These are phyloP conservation scores for Cichlasoma orientale DNA, from an alignment of 2,797 vertebrate genomes.

Conservation along the genomic window DNA sequence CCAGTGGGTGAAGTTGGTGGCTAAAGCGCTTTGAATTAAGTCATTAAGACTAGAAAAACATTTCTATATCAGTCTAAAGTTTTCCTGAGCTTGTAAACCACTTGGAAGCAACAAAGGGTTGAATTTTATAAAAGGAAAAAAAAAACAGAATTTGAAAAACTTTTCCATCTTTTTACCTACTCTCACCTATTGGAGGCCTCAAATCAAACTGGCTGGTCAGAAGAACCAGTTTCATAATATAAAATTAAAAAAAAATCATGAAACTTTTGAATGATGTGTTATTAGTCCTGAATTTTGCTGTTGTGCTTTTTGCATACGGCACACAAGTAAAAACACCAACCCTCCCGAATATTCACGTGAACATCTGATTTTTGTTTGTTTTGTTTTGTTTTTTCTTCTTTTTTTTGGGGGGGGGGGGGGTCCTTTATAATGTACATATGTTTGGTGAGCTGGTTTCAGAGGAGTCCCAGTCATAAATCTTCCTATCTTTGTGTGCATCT, in stretches of 20 bases:
- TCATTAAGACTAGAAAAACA: neutral
- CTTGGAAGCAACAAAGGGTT: conserved; percentile 13
- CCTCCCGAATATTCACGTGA: conserved; percentile 28
- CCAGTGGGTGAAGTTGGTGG: neutral
- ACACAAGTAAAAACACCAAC: neutral
- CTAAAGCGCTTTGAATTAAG: neutral
- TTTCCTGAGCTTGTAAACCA: conserved; percentile 17
- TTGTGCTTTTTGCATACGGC: neutral
- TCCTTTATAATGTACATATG: conserved; percentile 42
- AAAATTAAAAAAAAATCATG: conserved; percentile 14
- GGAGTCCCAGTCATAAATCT: conserved; percentile 17
- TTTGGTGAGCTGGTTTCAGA: conserved; percentile 36
- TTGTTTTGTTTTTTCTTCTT: too few relatives aligned
- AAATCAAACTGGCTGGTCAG: conserved; percentile 45
- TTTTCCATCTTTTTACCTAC: conserved; percentile 3
- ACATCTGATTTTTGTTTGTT: neutral
- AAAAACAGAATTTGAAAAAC: conserved; percentile 23
- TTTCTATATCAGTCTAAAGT: neutral
- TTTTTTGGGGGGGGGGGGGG: neutral
- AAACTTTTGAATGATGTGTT: conserved; percentile 52
- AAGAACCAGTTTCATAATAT: conserved; percentile 38
- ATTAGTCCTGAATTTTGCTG: conserved; percentile 49
- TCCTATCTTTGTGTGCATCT: conserved; percentile 34
- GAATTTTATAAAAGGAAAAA: conserved; percentile 29
- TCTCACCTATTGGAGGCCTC: conserved; percentile 31